These are phyloP conservation scores for Bubalus kerabau DNA, from an alignment of 2,113 vertebrate species.

Conservation along the genomic window DNA sequence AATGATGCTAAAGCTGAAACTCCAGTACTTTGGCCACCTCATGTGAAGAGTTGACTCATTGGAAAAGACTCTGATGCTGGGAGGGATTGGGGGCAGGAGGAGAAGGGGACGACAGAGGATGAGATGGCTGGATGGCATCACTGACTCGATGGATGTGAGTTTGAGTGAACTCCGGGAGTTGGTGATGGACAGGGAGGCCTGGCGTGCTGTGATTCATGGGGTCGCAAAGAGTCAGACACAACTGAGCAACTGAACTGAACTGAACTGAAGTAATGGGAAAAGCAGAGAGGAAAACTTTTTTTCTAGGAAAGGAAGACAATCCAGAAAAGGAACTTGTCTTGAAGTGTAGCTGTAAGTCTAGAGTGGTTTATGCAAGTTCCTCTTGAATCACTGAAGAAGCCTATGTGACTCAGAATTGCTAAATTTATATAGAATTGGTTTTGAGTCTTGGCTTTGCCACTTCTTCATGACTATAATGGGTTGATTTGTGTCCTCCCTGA, in stretches of 20 bases:
- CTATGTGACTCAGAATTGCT: not conserved
- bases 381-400: not conserved
- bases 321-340: not conserved
- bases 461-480: not conserved
- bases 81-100: too few species aligned
- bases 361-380: not conserved
- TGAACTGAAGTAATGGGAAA: not conserved
- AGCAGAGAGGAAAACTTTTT: not conserved
- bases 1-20: too few species aligned
- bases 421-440: not conserved
- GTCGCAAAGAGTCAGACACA: rapidly evolving
- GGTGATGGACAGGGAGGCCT: too few species aligned
- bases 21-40: too few species aligned
- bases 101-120: too few species aligned
- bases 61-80: too few species aligned
- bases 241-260: too few species aligned
- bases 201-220: too few species aligned
- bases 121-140: too few species aligned
- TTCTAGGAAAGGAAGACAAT: not conserved
- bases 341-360: not conserved
- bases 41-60: too few species aligned
- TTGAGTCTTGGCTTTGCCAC: not conserved
- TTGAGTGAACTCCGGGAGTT: rapidly evolving
- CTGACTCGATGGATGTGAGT: rapidly evolving
- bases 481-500: not conserved